A percentile compares a stretch with the other conserved stretches of the same genome.
phyloP scores from a whole-genome alignment of 2,888 invertebrate species.

The Pecten maximus region DNA sequence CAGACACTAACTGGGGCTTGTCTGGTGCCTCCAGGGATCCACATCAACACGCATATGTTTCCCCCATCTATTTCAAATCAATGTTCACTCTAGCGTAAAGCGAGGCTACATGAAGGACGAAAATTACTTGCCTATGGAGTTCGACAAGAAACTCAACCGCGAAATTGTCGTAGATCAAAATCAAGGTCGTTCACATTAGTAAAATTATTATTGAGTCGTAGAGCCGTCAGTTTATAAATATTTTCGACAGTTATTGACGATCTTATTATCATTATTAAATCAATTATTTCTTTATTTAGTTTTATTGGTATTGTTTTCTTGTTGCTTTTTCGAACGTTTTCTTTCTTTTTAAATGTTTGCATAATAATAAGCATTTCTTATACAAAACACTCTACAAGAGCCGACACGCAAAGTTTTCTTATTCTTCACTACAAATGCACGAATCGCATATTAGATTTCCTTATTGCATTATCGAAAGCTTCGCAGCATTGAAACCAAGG shows the following conservation, averaged over 20 bases:
- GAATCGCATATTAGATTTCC: too few relatives aligned
- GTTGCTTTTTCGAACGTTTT: too few relatives aligned
- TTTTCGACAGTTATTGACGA: background rate
- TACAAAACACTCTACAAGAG: too few relatives aligned
- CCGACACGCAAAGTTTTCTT: too few relatives aligned
- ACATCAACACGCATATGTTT: background rate
- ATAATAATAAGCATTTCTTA: too few relatives aligned
- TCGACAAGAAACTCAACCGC: background rate
- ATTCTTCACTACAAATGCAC: too few relatives aligned
- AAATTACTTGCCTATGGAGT: background rate
- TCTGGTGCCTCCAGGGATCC: background rate
- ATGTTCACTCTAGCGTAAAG: background rate
- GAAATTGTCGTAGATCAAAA: background rate
- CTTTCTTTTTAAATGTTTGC: too few relatives aligned
- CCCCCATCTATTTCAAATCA: background rate
- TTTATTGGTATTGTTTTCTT: too few relatives aligned
- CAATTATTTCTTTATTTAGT: too few relatives aligned
- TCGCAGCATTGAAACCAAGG: background rate
- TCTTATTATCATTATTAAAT: too few relatives aligned
- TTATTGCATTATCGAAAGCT: too few relatives aligned
- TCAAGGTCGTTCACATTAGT: background rate
- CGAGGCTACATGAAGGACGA: background rate
- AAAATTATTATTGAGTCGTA: background rate
- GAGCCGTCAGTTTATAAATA: background rate
- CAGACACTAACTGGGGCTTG: background rate